Base-by-base conservation (phyloP, 2,888 invertebrate genomes). In the Mesorhabditis spiculigera region DNA sequence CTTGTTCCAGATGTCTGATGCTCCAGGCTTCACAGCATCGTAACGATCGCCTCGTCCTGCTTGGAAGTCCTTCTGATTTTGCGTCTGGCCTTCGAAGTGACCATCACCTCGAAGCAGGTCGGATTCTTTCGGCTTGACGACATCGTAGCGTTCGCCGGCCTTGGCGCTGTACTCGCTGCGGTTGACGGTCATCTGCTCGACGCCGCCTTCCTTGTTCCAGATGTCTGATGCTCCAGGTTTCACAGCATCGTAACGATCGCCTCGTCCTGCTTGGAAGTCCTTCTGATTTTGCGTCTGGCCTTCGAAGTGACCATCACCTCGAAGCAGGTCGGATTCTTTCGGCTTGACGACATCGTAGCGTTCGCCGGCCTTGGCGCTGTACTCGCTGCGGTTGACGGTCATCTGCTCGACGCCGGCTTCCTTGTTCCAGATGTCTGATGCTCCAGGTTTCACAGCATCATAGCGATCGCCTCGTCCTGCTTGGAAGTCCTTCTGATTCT, bases 51-150 rank as follows among this genome's bases (percentile, higher is more conserved):
- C 80, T n/a, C 63, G 64, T 45, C 73, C 70, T n/a, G 70, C 58
- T 6, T 63, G 45, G 68, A 69, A 80, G 8, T 80, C 79, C 8
- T 63, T 45, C 41, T 69, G 73, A 28, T 69, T 76, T 43, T 68
- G 68, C 0, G 76, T 79, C 63, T 73, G 72, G 4, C 68, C 68
- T 4, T 65, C 70, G 65, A 80, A 81, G n/a, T 65, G 42, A 10
- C 76, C 78, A 43, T 79, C 73, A 5, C 75, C 74, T 66, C 73
- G 70, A 16, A 81, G 67, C 28, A 81, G 63, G 45, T 80, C 70
- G 42, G 80, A 75, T 65, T 81, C 81, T 10, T 63, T 61, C 13
- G 81, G 79, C 16, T 68, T 67, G 62, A 66, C 71, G 41, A 66
- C 58, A 13, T 73, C 79, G 65, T 74, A 75, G 8, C 79, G 72